A percentile compares a stretch with the other conserved stretches of the same genome.
Conservation (phyloP, 2,797 vertebrate species). For the Telmatherina bonti region DNA sequence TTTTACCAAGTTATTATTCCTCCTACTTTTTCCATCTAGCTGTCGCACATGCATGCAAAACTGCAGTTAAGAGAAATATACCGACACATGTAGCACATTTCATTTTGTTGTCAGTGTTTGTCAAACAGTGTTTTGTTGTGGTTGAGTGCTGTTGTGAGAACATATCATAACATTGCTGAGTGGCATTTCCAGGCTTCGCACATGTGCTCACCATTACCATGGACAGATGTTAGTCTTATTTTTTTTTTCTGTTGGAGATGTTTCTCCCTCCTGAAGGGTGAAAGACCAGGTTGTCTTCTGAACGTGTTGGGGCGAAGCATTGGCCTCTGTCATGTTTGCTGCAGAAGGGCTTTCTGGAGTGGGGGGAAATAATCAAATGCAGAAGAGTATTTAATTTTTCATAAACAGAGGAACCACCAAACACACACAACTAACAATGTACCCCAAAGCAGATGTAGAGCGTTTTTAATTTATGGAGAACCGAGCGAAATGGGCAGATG, state of each 20-base stretch:
- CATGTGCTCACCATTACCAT: conserved; percentile 66
- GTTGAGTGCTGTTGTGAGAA: conserved; percentile 66
- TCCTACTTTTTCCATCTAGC: conserved; percentile 11
- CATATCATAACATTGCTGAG: conserved; percentile 53
- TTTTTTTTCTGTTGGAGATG: conserved; percentile 44
- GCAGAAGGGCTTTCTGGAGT: conserved; percentile 57
- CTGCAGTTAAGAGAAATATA: conserved; percentile 20
- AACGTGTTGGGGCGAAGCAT: conserved; percentile 52
- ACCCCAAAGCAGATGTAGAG: conserved; percentile 83
- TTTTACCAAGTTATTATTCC: conserved; percentile 6
- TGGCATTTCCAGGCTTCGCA: conserved; percentile 57
- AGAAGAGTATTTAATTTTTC: conserved; percentile 83
- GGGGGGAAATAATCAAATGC: conserved; percentile 73
- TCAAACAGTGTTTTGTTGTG: conserved; percentile 52
- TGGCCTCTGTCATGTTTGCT: conserved; percentile 68
- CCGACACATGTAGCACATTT: conserved; percentile 52
- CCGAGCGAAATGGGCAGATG: conserved; percentile 80
- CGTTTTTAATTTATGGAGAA: conserved; percentile 83
- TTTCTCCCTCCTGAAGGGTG: conserved; percentile 49
- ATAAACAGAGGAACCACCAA: conserved; percentile 81
- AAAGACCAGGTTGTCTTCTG: conserved; percentile 45
- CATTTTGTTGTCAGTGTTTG: conserved; percentile 64
- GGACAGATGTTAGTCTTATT: conserved; percentile 73
- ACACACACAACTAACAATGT: conserved; percentile 82
- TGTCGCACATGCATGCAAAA: conserved; percentile 10